Percentiles rank a stretch among this genome's conserved stretches.
These are phyloP conservation scores for Cydia fagiglandana DNA, from an alignment of 1,140 invertebrate genomes.

Conservation along the genomic window DNA sequence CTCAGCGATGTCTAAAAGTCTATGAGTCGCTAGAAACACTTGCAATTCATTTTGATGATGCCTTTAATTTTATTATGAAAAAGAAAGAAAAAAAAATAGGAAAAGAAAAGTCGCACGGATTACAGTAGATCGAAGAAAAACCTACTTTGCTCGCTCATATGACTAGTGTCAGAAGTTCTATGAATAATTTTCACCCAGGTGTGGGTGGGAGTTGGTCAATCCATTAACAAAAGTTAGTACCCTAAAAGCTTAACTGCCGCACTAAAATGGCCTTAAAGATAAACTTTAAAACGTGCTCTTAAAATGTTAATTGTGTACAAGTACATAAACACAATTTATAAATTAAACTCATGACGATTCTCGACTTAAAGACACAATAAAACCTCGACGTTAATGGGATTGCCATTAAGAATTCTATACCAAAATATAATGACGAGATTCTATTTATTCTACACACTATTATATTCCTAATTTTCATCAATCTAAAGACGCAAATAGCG, in stretches of 20 bases:
- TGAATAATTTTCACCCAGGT: not conserved
- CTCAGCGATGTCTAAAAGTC: too few relatives aligned
- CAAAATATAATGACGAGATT: not conserved
- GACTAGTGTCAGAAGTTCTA: not conserved
- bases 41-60: too few relatives aligned
- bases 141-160: not conserved
- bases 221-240: not conserved
- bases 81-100: too few relatives aligned
- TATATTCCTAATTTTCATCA: not conserved
- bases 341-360: slow-evolving; percentile 14
- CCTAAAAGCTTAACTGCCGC: not conserved
- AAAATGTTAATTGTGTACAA: slow-evolving; percentile 6
- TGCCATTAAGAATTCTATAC: not conserved
- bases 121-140: not conserved
- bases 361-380: slow-evolving; percentile 21
- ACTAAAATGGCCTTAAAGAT: not conserved
- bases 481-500: not conserved
- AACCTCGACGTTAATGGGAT: slow-evolving; percentile 13
- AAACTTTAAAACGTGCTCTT: slow-evolving; percentile 2
- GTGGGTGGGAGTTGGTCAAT: too few relatives aligned
- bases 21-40: too few relatives aligned
- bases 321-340: slow-evolving; percentile 20
- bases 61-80: too few relatives aligned
- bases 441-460: not conserved
- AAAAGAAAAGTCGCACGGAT: too few relatives aligned